Conservation (phyloP, 2,113 vertebrate species). For the Hippoglossus stenolepis region DNA sequence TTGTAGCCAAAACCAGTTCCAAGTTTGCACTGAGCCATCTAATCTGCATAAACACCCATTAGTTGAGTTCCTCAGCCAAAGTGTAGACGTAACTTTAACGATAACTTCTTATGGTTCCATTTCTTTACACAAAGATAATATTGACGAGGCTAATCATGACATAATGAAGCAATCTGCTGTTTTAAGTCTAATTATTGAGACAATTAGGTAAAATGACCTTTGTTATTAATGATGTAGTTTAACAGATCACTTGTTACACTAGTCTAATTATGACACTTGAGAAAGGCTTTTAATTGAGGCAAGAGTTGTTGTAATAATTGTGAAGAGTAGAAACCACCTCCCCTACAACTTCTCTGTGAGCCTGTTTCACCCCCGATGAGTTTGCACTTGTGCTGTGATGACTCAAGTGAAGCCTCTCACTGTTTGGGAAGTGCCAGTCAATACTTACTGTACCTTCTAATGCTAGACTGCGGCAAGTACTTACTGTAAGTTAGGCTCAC, state of each 20-base stretch:
- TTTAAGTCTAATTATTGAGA: too few relatives aligned
- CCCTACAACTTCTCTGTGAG: neutral
- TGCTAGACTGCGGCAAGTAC: slow-evolving; percentile 11
- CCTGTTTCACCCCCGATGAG: neutral
- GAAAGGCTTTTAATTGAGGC: neutral
- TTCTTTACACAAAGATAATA: neutral
- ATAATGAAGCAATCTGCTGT: too few relatives aligned
- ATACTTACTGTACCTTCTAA: slow-evolving; percentile 36
- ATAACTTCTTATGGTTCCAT: neutral
- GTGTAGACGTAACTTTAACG: neutral
- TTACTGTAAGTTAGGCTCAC: slow-evolving; percentile 42
- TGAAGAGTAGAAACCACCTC: neutral
- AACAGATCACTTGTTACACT: too few relatives aligned
- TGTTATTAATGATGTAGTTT: too few relatives aligned
- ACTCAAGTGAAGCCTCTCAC: neutral
- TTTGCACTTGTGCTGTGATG: neutral
- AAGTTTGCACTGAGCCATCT: neutral
- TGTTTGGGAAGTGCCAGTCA: slow-evolving; percentile 13
- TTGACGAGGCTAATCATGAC: too few relatives aligned
- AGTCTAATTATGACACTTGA: neutral
- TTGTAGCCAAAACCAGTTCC: neutral
- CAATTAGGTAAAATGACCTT: too few relatives aligned
- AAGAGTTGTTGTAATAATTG: neutral
- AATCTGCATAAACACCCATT: neutral
- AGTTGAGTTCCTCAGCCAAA: too few relatives aligned